Evolutionary conservation across 2,797 vertebrate genomes (phyloP).

Genomic region (Microctenopoma lineatum): DNA sequence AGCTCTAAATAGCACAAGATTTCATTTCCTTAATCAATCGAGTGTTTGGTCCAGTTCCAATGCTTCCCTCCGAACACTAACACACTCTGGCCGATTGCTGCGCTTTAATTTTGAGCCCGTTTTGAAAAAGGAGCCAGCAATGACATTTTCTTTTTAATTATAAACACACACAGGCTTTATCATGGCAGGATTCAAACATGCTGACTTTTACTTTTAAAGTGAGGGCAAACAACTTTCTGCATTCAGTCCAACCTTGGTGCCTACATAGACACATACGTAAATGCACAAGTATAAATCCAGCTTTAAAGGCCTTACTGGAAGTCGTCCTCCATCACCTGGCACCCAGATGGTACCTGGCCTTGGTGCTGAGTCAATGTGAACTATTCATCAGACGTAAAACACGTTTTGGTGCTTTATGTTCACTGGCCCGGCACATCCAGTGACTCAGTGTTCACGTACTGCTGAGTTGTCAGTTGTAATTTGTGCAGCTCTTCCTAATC

Average conservation of each 20-base stretch:
- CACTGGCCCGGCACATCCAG: constrained; percentile 24
- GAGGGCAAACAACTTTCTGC: not conserved
- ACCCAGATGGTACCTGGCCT: constrained; percentile 57
- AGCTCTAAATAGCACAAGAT: constrained; percentile 32
- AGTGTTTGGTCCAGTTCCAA: constrained; percentile 20
- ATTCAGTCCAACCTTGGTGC: not conserved
- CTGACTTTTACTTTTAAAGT: constrained; percentile 2
- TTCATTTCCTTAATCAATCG: constrained; percentile 38
- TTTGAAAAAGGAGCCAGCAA: not conserved
- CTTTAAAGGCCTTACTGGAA: not conserved
- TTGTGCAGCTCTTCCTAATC: constrained; percentile 42
- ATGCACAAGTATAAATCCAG: not conserved
- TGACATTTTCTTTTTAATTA: not conserved
- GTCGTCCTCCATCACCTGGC: not conserved
- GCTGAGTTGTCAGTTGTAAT: constrained; percentile 58
- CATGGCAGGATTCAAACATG: not conserved
- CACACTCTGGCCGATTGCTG: constrained; percentile 11
- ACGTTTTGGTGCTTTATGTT: constrained; percentile 42
- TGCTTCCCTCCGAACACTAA: not conserved
- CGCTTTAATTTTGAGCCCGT: not conserved
- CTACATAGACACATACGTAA: not conserved
- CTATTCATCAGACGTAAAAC: constrained; percentile 34
- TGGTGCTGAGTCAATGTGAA: constrained; percentile 57
- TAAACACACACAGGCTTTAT: not conserved
- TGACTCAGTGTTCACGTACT: constrained; percentile 58